Percentiles rank a stretch among this genome's conserved stretches.
phyloP scores from a whole-genome alignment of 2,888 invertebrate genomes.

The Petrolisthes manimaculis region DNA sequence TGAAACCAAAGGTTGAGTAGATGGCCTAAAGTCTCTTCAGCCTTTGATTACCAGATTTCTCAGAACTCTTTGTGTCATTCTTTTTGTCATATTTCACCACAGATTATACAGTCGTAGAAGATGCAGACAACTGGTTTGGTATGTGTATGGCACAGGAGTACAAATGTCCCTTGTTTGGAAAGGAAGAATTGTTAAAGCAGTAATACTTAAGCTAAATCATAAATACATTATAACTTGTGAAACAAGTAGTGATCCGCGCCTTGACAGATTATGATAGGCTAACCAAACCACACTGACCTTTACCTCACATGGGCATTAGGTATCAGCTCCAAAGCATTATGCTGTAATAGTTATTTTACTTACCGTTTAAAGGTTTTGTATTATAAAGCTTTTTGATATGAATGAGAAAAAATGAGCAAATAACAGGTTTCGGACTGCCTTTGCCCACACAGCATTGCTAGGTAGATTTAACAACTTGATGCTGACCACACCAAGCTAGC shows the following conservation, averaged over 20 bases:
- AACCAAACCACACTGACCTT: neutral
- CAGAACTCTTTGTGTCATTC: conserved; percentile 8
- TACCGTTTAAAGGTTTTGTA: neutral
- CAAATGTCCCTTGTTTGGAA: neutral
- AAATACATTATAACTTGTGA: too few species aligned
- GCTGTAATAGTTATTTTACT: neutral
- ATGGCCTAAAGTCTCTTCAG: neutral
- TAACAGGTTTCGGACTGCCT: too few species aligned
- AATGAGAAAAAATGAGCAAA: too few species aligned
- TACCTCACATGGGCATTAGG: neutral
- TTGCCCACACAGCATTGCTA: too few species aligned
- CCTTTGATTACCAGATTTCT: neutral
- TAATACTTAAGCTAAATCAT: too few species aligned
- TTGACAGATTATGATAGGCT: too few species aligned
- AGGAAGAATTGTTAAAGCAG: neutral
- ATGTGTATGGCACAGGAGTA: conserved; percentile 33
- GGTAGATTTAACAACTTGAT: too few species aligned
- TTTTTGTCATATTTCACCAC: conserved; percentile 23
- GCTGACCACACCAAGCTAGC: neutral
- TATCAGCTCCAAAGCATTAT: neutral
- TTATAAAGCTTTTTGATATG: neutral
- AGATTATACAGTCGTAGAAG: conserved; percentile 26
- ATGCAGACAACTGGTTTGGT: conserved; percentile 25
- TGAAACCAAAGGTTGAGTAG: conserved; percentile 31
- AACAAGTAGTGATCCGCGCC: too few species aligned